Conservation (phyloP, 2,797 vertebrate species). For the Typhlichthys subterraneus region DNA sequence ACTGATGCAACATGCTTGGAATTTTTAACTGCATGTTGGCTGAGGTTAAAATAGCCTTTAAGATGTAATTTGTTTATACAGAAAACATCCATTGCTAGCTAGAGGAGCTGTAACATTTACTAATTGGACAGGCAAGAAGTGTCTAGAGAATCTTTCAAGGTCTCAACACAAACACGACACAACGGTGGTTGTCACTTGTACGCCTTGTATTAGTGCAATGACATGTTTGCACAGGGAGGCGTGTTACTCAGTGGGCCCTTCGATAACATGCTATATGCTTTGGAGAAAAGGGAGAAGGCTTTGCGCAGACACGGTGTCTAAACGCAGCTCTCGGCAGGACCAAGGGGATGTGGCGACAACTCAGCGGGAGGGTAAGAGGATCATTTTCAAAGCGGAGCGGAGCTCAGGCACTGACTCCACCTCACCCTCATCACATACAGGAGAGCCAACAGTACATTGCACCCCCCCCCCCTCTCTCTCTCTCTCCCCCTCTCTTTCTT, state of each 20-base stretch:
- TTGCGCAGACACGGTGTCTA: conserved; percentile 23
- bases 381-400: conserved; percentile 47
- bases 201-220: conserved; percentile 3
- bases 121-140: conserved; percentile 1
- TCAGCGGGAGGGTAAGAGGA: conserved; percentile 34
- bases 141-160: background rate
- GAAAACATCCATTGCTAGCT: too few species aligned
- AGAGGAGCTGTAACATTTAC: background rate
- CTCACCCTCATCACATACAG: conserved; percentile 1
- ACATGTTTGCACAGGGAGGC: background rate
- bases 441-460: background rate
- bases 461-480: conserved; percentile 11
- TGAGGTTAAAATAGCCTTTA: background rate
- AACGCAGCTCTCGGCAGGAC: conserved; percentile 28
- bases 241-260: background rate
- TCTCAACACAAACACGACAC: background rate
- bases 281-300: conserved; percentile 4
- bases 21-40: conserved; percentile 4
- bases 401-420: conserved; percentile 43
- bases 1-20: conserved; percentile 13
- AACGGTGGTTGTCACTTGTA: background rate
- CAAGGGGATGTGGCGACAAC: conserved; percentile 29
- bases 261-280: conserved; percentile 35
- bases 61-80: too few species aligned
- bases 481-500: conserved; percentile 44